These are phyloP conservation scores for Triplophysa siluroides DNA, from an alignment of 2,113 vertebrate species.

Conservation along the genomic window DNA sequence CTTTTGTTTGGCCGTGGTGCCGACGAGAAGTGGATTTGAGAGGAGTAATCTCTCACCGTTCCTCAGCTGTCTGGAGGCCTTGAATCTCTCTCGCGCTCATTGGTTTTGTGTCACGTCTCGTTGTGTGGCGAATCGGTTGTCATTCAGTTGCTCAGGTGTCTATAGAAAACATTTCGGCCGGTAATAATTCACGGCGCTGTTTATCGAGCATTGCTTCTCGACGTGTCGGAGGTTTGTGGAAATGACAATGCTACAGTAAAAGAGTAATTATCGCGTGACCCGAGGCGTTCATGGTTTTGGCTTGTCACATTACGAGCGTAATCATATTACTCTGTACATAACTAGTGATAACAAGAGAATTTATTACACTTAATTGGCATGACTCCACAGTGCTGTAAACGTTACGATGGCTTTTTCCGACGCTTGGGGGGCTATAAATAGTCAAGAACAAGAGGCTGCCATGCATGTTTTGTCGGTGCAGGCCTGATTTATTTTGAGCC, in stretches of 20 bases:
- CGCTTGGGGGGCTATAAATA: constrained; percentile 45
- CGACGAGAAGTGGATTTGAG: constrained; percentile 39
- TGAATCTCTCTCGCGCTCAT: constrained; percentile 15
- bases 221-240: constrained; percentile 14
- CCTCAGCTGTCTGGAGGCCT: constrained; percentile 28
- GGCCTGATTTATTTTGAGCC: constrained; percentile 45
- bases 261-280: constrained; percentile 46
- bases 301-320: constrained; percentile 38
- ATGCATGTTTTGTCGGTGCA: constrained; percentile 38
- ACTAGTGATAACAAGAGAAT: constrained; percentile 37
- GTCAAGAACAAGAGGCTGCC: constrained; percentile 22
- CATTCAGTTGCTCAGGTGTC: constrained; percentile 23
- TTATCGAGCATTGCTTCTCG: not conserved
- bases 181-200: not conserved
- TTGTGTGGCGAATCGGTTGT: constrained; percentile 30
- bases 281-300: constrained; percentile 43
- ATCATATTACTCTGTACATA: constrained; percentile 42
- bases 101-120: constrained; percentile 42
- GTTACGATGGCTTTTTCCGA: constrained; percentile 38
- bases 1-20: constrained; percentile 39
- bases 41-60: constrained; percentile 34
- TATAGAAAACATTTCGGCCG: constrained; percentile 26
- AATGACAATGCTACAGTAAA: constrained; percentile 14
- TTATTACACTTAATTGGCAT: constrained; percentile 48
- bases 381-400: constrained; percentile 47